A percentile compares a stretch with the other conserved stretches of the same genome.
phyloP scores from a whole-genome alignment of 2,888 invertebrate species.

The Dermolepida albohirtum region DNA sequence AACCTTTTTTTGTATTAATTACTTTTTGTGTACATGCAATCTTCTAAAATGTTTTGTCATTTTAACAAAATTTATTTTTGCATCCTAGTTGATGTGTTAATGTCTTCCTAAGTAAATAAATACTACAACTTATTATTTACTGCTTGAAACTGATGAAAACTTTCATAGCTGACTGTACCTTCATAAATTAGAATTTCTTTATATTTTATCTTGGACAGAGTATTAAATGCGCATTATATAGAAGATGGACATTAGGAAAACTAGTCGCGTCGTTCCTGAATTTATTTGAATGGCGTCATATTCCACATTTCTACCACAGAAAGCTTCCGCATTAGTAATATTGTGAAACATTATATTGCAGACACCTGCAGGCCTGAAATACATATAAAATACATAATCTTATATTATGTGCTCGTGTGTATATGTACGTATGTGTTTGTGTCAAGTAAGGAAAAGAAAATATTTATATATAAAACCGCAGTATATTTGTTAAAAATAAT shows the following conservation, averaged over 20 bases:
- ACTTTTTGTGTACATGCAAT: too few species aligned
- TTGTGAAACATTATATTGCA: slow-evolving; percentile 16
- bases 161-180: too few species aligned
- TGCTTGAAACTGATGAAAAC: too few species aligned
- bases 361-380: slow-evolving; percentile 24
- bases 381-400: slow-evolving; percentile 23
- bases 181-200: too few species aligned
- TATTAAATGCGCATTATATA: too few species aligned
- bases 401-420: neutral
- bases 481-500: slow-evolving; percentile 29
- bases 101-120: too few species aligned
- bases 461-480: slow-evolving; percentile 15
- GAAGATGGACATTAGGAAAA: slow-evolving; percentile 1
- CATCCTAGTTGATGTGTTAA: too few species aligned
- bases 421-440: neutral
- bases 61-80: too few species aligned
- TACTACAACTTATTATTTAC: too few species aligned
- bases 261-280: slow-evolving; percentile 1
- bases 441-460: slow-evolving; percentile 8
- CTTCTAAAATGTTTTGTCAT: too few species aligned
- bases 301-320: slow-evolving; percentile 9
- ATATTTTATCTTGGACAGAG: too few species aligned
- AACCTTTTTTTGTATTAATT: too few species aligned
- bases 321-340: slow-evolving; percentile 16
- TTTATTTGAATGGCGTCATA: slow-evolving; percentile 10